Evolutionary conservation across 2,888 invertebrate genomes (phyloP).

Genomic region (Orthosia gothica): DNA sequence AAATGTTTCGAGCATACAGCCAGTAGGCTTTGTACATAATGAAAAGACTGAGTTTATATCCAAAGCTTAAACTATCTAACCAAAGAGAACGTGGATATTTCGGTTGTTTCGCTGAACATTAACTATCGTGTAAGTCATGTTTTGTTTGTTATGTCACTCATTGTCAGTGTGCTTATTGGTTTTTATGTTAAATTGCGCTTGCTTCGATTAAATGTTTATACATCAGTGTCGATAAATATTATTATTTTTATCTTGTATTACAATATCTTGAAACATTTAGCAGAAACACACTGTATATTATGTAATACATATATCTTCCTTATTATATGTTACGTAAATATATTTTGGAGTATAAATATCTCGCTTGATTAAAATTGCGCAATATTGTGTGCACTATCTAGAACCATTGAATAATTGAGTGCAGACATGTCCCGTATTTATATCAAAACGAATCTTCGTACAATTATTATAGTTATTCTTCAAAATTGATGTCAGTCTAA

Average conservation of each 20-base stretch:
- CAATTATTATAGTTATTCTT: conserved; percentile 17
- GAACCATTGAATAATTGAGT: conserved; percentile 22
- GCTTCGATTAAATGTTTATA: conserved; percentile 82
- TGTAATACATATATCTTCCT: conserved; percentile 52
- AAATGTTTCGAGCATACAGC: conserved; percentile 79
- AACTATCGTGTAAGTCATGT: conserved; percentile 90
- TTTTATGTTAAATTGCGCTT: conserved; percentile 84
- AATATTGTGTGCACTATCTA: conserved; percentile 28
- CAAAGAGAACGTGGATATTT: conserved; percentile 89
- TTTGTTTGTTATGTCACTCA: conserved; percentile 91
- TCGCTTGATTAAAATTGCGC: conserved; percentile 33
- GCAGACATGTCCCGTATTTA: conserved; percentile 16
- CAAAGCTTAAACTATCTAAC: conserved; percentile 86
- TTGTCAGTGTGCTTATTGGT: conserved; percentile 90
- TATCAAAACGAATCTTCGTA: conserved; percentile 7
- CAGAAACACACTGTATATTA: conserved; percentile 47
- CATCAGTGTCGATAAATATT: conserved; percentile 56
- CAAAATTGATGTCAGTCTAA: conserved; percentile 15
- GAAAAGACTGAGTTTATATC: conserved; percentile 89
- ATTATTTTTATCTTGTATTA: conserved; percentile 55
- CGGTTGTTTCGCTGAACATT: conserved; percentile 88
- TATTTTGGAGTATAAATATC: conserved; percentile 29
- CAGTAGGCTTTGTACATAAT: conserved; percentile 88
- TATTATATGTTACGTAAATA: conserved; percentile 43
- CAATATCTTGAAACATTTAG: conserved; percentile 51